Evolutionary conservation across 2,797 vertebrate species (phyloP).

Genomic region (Etheostoma nigrum): DNA sequence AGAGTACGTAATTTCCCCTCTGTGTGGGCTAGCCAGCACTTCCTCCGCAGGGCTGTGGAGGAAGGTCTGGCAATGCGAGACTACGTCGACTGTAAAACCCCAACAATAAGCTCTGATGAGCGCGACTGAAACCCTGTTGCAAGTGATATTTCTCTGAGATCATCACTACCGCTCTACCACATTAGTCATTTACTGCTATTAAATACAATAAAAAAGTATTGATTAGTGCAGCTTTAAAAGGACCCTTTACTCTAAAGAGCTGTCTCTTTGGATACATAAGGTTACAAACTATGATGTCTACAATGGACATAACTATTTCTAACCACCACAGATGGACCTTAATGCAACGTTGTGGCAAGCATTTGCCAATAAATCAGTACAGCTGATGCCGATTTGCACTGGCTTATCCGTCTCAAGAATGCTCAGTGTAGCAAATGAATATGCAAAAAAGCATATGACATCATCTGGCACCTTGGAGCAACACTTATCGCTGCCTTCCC

Average conservation of each 20-base stretch:
- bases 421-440: slow-evolving; percentile 29
- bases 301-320: slow-evolving; percentile 4
- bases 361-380: slow-evolving; percentile 36
- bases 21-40: too few species aligned
- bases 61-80: too few species aligned
- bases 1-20: too few species aligned
- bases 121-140: background rate
- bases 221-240: slow-evolving; percentile 12
- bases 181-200: background rate
- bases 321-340: slow-evolving; percentile 16
- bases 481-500: background rate
- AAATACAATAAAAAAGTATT: too few species aligned
- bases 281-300: slow-evolving; percentile 3
- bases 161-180: background rate
- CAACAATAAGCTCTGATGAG: background rate
- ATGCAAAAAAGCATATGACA: slow-evolving; percentile 44
- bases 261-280: background rate
- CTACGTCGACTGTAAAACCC: background rate
- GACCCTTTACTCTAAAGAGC: background rate
- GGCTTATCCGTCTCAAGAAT: slow-evolving; percentile 27
- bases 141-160: background rate
- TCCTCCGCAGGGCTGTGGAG: too few species aligned
- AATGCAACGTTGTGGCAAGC: slow-evolving; percentile 9
- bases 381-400: slow-evolving; percentile 17
- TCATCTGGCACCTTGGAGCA: slow-evolving; percentile 33